Base-by-base conservation (phyloP, 2,797 vertebrate species). In the Scomberomorus guttatus region DNA sequence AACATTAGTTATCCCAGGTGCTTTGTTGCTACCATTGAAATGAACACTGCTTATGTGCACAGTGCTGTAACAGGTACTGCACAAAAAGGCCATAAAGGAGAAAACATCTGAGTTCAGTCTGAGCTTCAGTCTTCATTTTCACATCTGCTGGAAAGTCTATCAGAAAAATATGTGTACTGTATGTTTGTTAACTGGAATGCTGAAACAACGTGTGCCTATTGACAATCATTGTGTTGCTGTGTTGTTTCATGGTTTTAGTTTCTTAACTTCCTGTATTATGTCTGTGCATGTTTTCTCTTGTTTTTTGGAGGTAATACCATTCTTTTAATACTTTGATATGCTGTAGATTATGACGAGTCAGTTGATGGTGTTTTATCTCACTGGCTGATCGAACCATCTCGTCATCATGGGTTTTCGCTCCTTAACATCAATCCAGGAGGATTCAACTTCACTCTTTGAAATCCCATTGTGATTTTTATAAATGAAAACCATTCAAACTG, bases 181-280 rank as follows among this genome's bases (percentile, higher is more conserved):
- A 56, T 79, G 29, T 72, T 61, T 72, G 15, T 4, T 50, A 75
- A 85, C 75, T 83, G 73, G 65, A 91, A 75, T 11, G 20, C 37
- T 68, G n/a, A 68, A 81, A 80, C 48, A 77, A 72, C 59, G 34
- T 75, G 81, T 92, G 86, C 85, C 85, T 88, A 46, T 74, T 75
- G 70, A 84, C 82, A 81, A 52, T 83, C 66, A 73, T 69, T 50
- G 7, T 64, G 12, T 71, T 68, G 7, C 55, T 70, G 50, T 76
- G n/a, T 76, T 73, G 52, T 48, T 72, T 63, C 78, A 72, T 82
- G 67, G 8, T 52, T 37, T 46, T 11, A 5, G 17, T 70, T 75
- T 67, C 25, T 32, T 39, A 1, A 52, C 61, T 46, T 77, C 17
- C 8, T 48, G n/a, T 73, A 10, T 50, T 22, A 32, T 66, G n/a